A percentile compares a stretch with the other conserved stretches of the same genome.
phyloP scores from a whole-genome alignment of 2,888 invertebrate genomes.

The Apamea epomidion region DNA sequence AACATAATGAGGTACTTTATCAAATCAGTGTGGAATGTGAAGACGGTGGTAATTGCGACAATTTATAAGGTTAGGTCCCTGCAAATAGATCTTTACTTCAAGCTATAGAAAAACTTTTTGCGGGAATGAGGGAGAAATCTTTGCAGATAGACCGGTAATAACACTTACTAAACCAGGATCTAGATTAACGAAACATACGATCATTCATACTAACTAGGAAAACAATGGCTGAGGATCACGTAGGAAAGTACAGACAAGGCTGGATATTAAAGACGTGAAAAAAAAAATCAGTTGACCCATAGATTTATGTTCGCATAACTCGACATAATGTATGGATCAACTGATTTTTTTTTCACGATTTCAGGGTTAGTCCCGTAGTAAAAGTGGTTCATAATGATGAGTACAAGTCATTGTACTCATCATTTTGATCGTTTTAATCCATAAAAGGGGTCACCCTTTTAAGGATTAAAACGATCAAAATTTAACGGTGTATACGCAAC shows the following conservation, averaged over 20 bases:
- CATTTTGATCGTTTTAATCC: no score
- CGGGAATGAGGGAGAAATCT: not conserved
- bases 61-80: slow-evolving; percentile 31
- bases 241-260: not conserved
- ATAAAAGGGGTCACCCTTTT: no score
- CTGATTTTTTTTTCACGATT: no score
- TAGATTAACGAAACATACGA: not conserved
- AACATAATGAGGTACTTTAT: slow-evolving; percentile 48
- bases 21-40: slow-evolving; percentile 44
- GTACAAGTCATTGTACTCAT: no score
- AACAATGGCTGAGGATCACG: not conserved
- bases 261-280: not conserved
- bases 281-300: no score
- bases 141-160: not conserved
- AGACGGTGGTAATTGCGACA: slow-evolving; percentile 39
- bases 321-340: no score
- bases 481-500: no score
- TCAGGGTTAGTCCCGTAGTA: no score
- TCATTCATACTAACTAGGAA: not conserved
- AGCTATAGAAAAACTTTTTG: slow-evolving; percentile 9
- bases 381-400: no score
- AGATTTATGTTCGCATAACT: no score
- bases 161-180: not conserved
- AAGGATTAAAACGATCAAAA: no score
- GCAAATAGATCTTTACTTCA: slow-evolving; percentile 7